Base-by-base conservation (phyloP, 2,113 vertebrate species). In the Hippocampus abdominalis region DNA sequence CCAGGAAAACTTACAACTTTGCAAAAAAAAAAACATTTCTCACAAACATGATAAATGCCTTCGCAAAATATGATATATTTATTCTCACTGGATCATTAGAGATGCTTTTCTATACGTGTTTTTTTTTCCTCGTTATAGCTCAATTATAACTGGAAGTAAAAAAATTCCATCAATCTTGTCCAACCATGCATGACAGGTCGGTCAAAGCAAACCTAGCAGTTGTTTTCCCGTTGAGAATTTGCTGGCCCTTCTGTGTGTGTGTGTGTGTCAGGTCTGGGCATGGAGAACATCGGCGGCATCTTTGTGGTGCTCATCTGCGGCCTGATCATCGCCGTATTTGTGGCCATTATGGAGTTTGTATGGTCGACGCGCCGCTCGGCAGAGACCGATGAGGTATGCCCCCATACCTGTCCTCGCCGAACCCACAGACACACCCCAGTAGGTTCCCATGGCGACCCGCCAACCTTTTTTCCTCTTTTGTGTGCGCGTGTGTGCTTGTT, bases 231-330 rank as follows among this genome's bases (percentile, higher is more conserved):
- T 46, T 46, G n/a, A 3, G 15, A 25, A 96, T 76, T 95, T 97
- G 68, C 93, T 96, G 56, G 42, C 21, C 1, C 21, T 57, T 6
- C 5, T 49, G 3, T 18, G 46, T 18, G 12, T 46, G 12, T 46
- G 12, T 12, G 15, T 18, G 46, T 7, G 46, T 18, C 25, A 99
- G 97, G 97, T 76, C 90, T 99, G 73, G 97, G 97, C 36, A 98
- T 99, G 96, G 96, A 99, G 91, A 99, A 99, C 76, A 99, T 99
- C 29, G 97, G 96, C 23, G 97, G 97, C 67, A 99, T 99, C 91
- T 99, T 99, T n/a, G 96, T 98, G 89, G 97, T 99, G 89, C 94
- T 99, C 86, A 96, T 99, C 87, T 99, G 97, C 77, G 97, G 97
- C 73, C 91, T 99, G 86, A 94, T 98, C 84, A 95, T 97, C 88